Percentiles rank a stretch among this genome's conserved stretches.
These are phyloP conservation scores for Hypanus sabinus DNA, from an alignment of 2,113 vertebrate genomes.

Conservation along the genomic window DNA sequence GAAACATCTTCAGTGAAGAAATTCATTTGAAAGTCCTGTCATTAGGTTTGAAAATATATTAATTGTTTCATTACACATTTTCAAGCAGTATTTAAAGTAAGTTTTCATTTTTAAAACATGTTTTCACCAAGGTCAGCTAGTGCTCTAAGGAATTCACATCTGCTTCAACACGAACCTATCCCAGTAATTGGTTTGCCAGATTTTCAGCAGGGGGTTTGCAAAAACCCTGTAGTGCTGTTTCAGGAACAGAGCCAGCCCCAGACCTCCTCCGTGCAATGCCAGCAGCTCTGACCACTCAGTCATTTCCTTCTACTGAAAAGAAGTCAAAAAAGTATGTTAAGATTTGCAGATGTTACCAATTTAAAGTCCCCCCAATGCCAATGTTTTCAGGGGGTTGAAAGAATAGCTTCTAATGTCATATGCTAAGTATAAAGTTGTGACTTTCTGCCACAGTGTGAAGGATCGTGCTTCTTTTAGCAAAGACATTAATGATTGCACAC, in stretches of 20 bases:
- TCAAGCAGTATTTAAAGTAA: background rate
- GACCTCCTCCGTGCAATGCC: background rate
- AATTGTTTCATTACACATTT: background rate
- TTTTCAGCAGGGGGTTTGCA: slow-evolving; percentile 14
- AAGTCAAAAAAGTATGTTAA: background rate
- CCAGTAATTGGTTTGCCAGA: background rate
- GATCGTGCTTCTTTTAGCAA: background rate
- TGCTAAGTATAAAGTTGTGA: background rate
- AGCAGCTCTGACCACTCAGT: slow-evolving; percentile 6
- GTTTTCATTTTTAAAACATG: background rate
- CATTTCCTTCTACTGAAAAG: background rate
- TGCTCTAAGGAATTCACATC: background rate
- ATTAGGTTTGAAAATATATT: background rate
- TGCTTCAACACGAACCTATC: background rate
- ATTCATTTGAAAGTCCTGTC: background rate
- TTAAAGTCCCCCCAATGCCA: slow-evolving; percentile 9
- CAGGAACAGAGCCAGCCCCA: slow-evolving; percentile 1
- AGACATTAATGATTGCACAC: background rate
- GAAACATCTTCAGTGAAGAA: background rate
- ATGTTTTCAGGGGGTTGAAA: background rate
- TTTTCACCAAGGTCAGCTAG: slow-evolving; percentile 1
- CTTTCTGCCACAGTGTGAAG: background rate
- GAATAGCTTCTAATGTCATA: background rate
- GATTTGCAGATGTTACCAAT: slow-evolving; percentile 24
- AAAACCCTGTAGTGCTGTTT: slow-evolving; percentile 14